phyloP scores from a whole-genome alignment of 1,140 invertebrate genomes.

The Ectropis grisescens region DNA sequence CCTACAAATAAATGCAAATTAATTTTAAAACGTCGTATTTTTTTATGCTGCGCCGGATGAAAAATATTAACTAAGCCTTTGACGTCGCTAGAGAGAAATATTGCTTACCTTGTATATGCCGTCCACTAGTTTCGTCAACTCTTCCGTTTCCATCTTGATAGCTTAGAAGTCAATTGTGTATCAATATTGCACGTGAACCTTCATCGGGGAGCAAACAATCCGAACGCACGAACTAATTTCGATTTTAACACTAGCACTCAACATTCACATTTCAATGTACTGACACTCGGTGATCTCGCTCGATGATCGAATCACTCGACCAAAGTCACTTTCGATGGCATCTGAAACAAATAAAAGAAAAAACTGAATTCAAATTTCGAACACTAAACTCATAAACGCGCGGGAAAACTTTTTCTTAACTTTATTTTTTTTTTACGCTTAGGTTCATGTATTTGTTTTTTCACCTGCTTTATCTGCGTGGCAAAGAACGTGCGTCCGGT shows the following conservation, averaged over 20 bases:
- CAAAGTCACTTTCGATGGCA: conserved; percentile 38
- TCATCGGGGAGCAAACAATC: conserved; percentile 44
- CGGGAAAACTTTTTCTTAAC: too few relatives aligned
- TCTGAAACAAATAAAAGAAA: conserved; percentile 58
- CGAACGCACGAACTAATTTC: conserved; percentile 37
- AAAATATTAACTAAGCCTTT: too few relatives aligned
- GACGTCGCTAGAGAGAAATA: too few relatives aligned
- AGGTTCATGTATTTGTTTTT: too few relatives aligned
- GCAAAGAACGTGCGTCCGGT: conserved; percentile 9
- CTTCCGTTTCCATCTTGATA: conserved; percentile 84
- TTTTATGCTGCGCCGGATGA: too few relatives aligned
- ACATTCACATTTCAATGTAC: conserved; percentile 61
- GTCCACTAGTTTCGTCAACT: conserved; percentile 90
- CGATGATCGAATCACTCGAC: conserved; percentile 31
- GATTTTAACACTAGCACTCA: conserved; percentile 51
- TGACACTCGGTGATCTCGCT: conserved; percentile 21
- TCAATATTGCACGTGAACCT: conserved; percentile 49
- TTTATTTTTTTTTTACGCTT: too few relatives aligned
- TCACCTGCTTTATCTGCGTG: conserved; percentile 1
- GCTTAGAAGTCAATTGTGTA: conserved; percentile 25
- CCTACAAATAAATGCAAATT: too few relatives aligned
- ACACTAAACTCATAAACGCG: too few relatives aligned
- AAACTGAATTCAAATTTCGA: too few relatives aligned
- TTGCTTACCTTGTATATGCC: conserved; percentile 92
- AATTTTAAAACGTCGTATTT: too few relatives aligned